These are phyloP conservation scores for Torymus auratus DNA, from an alignment of 2,888 invertebrate species.

Conservation along the genomic window DNA sequence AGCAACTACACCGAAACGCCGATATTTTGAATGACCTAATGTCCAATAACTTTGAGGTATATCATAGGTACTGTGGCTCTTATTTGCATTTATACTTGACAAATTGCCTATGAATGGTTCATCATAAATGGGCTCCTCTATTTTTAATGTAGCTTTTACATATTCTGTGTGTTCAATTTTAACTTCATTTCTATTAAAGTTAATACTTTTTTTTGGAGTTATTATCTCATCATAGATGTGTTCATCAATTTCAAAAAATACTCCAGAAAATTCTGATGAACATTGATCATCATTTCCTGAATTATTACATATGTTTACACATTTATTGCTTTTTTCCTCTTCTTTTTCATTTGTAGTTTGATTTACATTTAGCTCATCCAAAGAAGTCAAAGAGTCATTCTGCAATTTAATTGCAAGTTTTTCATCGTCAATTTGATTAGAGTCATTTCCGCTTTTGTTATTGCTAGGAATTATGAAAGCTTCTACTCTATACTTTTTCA, in stretches of 20 bases:
- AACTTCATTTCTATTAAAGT: neutral
- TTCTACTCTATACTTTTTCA: constrained; percentile 66
- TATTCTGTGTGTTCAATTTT: constrained; percentile 40
- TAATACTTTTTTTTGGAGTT: constrained; percentile 13
- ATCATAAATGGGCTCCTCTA: constrained; percentile 64
- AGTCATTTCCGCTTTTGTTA: constrained; percentile 45
- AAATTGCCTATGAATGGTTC: constrained; percentile 63
- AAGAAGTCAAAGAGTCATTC: constrained; percentile 43
- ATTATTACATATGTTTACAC: neutral
- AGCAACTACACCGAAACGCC: constrained; percentile 58
- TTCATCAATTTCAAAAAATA: constrained; percentile 58
- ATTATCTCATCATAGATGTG: constrained; percentile 63
- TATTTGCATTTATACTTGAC: constrained; percentile 21
- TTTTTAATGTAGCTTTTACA: constrained; percentile 43
- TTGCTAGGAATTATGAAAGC: constrained; percentile 67
- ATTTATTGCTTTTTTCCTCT: neutral
- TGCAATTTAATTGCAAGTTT: constrained; percentile 64
- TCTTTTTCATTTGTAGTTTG: constrained; percentile 1
- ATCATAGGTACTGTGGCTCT: constrained; percentile 47
- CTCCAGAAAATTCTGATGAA: constrained; percentile 47
- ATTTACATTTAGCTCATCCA: constrained; percentile 42
- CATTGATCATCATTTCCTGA: constrained; percentile 2
- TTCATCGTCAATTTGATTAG: constrained; percentile 63
- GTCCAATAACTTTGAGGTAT: constrained; percentile 37
- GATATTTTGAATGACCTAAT: constrained; percentile 51